A percentile compares a stretch with the other conserved stretches of the same genome.
These are phyloP conservation scores for Drosophila littoralis DNA, from an alignment of 1,140 invertebrate species.

Conservation along the genomic window DNA sequence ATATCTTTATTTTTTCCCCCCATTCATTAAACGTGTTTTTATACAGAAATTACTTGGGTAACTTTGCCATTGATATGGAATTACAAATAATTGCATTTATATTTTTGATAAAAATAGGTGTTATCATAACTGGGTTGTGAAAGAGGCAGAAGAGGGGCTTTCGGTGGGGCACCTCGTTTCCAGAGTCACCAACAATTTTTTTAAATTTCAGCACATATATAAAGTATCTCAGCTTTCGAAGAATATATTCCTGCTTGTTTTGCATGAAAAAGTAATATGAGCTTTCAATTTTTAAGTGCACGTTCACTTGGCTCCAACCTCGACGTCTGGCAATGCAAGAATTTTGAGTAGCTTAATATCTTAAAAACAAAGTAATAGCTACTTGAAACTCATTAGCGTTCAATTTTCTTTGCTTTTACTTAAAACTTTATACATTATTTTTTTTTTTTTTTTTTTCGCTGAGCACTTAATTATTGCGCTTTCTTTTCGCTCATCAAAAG, in stretches of 20 bases:
- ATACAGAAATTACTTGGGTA: neutral
- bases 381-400: slow-evolving; percentile 13
- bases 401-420: slow-evolving; percentile 14
- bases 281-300: no score
- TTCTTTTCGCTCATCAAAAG: slow-evolving; percentile 16
- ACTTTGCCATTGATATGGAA: slow-evolving; percentile 39
- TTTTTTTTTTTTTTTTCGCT: slow-evolving; percentile 1
- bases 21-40: slow-evolving; percentile 2
- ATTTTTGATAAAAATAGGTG: neutral
- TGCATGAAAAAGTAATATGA: no score
- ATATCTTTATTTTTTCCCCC: neutral
- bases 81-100: slow-evolving; percentile 53
- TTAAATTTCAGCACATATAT: no score
- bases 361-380: neutral
- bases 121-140: neutral
- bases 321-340: neutral
- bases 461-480: slow-evolving; percentile 41
- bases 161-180: no score
- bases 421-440: neutral
- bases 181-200: no score
- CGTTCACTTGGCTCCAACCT: no score
- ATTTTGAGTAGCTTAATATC: neutral
- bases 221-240: no score
- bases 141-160: neutral
- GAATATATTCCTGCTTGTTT: no score